Conservation (phyloP, 2,113 vertebrate species). For the Cromileptes altivelis region DNA sequence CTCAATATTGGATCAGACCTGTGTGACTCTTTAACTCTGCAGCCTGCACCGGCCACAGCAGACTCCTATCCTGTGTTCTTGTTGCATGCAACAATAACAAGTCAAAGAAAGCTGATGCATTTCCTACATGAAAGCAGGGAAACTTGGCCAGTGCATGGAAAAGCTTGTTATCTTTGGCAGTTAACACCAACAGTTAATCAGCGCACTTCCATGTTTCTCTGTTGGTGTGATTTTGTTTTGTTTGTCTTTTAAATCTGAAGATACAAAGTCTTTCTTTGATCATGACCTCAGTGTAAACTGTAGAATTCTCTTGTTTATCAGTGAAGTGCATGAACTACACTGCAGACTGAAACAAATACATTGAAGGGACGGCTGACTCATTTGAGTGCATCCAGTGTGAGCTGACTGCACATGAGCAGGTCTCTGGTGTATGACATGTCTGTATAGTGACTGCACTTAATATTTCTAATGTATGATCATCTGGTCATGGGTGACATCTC, state of each 20-base stretch:
- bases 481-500: no score
- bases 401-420: no score
- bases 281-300: no score
- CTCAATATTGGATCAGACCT: slow-evolving; percentile 21
- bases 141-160: not conserved
- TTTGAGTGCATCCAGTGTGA: no score
- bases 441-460: no score
- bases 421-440: no score
- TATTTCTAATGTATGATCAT: no score
- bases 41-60: not conserved
- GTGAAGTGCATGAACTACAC: no score
- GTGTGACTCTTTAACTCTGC: not conserved
- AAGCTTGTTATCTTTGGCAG: not conserved
- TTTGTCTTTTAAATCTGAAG: not conserved
- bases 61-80: slow-evolving; percentile 1
- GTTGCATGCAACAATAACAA: not conserved
- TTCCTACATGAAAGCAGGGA: not conserved
- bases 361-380: no score
- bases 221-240: not conserved
- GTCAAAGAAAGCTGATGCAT: slow-evolving; percentile 1
- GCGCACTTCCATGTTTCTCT: not conserved
- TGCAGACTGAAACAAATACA: no score
- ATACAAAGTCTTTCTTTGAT: no score
- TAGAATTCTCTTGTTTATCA: no score
- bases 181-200: not conserved